Evolutionary conservation across 2,113 vertebrate genomes (phyloP), one percentile per base, ranked within the genome.

Genomic region (Sylvietta virens): DNA sequence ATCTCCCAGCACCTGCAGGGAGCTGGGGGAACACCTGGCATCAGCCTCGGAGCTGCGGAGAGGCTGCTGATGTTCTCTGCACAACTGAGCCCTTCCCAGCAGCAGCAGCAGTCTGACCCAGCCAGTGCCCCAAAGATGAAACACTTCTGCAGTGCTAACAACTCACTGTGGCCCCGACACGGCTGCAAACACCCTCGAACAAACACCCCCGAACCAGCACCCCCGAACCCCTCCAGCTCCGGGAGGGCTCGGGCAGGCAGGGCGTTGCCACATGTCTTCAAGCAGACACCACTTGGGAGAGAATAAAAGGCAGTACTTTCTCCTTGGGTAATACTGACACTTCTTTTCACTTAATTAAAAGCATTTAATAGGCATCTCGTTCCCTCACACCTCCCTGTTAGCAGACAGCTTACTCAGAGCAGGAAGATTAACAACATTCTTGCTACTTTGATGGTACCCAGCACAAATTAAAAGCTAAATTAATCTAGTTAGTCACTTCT

Each of bases 331-430:
- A 87, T 77, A 62, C 85, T 86, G 87, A 71, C 88, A 81, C 85
- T 96, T 95, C n/a, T 89, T 95, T 95, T 91, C 82, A 70, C 89
- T 96, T 96, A 94, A 98, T 95, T 97, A 96, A 96, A 95, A 77
- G 67, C 22, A 14, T 66, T 78, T 90, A 86, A 70, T 81, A 76
- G 83, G 42, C 23, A 1, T 50, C 58, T 81, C 56, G 77, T 66
- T 90, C 86, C 81, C 50, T 81, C 61, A 21, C 74, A 69, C 92
- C 86, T 92, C 86, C 81, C 77, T 62, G 50, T 86, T 88, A 95
- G 79, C 92, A 85, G 70, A 86, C 48, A 2, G 87, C 45, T 72
- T 83, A 74, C 88, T 97, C 94, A 86, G 73, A 82, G 76, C 11
- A 35, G 51, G 78, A 87, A 96, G 83, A 97, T 95, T 95, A 97